Evolutionary conservation across 2,797 vertebrate genomes (phyloP).

Genomic region (Eospalax fontanierii): DNA sequence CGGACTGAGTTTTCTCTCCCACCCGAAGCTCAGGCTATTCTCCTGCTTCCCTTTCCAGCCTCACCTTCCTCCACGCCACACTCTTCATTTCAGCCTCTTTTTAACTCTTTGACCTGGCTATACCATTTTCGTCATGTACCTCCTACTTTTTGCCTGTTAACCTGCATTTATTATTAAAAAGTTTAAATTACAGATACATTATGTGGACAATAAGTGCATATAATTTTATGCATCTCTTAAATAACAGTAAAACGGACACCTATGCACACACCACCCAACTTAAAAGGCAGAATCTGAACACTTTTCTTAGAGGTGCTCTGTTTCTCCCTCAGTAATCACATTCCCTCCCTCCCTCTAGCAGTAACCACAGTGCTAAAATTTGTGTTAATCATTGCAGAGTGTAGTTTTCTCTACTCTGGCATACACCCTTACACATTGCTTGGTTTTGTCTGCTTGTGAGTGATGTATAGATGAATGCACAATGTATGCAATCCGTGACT

Average conservation of each 20-base stretch:
- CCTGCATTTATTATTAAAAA: slow-evolving; percentile 4
- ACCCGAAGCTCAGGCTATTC: neutral
- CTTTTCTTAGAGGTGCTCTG: neutral
- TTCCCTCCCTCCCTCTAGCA: neutral
- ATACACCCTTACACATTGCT: neutral
- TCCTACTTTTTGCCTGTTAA: neutral
- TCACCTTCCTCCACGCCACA: neutral
- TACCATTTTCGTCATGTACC: neutral
- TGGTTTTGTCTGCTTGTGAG: slow-evolving; percentile 21
- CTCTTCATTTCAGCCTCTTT: neutral
- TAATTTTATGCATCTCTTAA: slow-evolving; percentile 31
- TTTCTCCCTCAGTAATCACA: neutral
- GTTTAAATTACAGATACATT: neutral
- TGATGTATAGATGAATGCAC: neutral
- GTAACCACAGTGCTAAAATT: neutral
- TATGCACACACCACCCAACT: neutral
- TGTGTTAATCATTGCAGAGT: neutral
- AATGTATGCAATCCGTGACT: neutral
- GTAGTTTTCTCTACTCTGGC: neutral
- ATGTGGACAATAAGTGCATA: neutral
- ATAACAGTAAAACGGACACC: neutral
- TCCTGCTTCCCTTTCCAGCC: neutral
- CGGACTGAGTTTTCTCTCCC: neutral
- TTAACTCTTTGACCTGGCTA: neutral
- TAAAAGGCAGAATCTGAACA: neutral